Base-by-base conservation (phyloP, 2,888 invertebrate species). In the Heliconius ethilla region DNA sequence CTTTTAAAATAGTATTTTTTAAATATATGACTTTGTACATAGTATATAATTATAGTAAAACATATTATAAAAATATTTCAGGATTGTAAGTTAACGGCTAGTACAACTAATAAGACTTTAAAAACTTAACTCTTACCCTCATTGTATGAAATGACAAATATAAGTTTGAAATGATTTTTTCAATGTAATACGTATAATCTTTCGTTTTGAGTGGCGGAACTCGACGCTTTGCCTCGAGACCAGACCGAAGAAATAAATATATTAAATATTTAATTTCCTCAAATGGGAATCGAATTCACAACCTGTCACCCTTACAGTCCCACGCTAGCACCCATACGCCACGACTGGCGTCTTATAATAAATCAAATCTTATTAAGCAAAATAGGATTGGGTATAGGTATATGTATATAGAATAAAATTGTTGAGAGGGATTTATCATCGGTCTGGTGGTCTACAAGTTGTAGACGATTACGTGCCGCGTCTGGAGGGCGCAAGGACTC, bases 401-500 rank as follows among this genome's bases (percentile, higher is more conserved):
- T n/a, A 67, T n/a, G 15, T 11, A 22, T 27, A 25, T 25, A 11
- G 29, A 55, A 63, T 55, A 69, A 40, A 75, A 72, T 62, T 37
- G 67, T 65, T 45, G n/a, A 74, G 45, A 69, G 70, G 76, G 67
- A 73, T 73, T 77, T 77, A 59, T 77, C 62, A 62, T 74, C 77
- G 67, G 77, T 77, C 77, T 77, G 77, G 73, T 74, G 72, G 73
- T 77, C 67, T 74, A 55, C 73, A 45, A 77, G 77, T 73, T 70
- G 74, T 78, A 80, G 76, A 75, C 80, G 77, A 79, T 79, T 80
- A 77, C 77, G 75, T 79, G 76, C 59, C 77, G 74, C 79, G 80
- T 77, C 80, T 77, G 80, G 70, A 76, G 76, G 65, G 37, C 74
- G 73, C 51, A 72, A 77, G 78, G 78, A 81, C 80, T 80, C 87